Evolutionary conservation across 2,888 invertebrate genomes (phyloP), one percentile per base, ranked within the genome.

Genomic region (Amphipoea lucens): DNA sequence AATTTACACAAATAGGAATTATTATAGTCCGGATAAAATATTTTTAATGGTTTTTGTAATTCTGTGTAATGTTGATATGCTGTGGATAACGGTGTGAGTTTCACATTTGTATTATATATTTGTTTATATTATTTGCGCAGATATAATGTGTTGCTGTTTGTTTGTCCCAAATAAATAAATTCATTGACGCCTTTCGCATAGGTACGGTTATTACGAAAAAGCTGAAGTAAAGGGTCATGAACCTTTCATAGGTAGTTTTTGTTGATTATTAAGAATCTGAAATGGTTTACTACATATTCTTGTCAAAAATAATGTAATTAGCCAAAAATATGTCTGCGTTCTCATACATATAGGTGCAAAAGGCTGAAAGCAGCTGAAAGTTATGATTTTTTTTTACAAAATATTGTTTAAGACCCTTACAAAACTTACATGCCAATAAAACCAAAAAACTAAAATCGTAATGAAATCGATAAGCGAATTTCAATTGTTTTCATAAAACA

Each of bases 1-100:
- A 29, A 23, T 48, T 83, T 48, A 36, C n/a, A 63, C 40, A 51
- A 42, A 36, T 54, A n/a, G 12, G 2, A 60, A 57, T 45, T 76
- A 48, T 9, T 9, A 12, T 42, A 42, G 40, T 4, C 29, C 51
- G 45, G 63, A 29, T 62, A 6, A 62, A 36, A 20, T 51, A 75
- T 75, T 42, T 54, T 42, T 7, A 48, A n/a, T 60, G 6, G 23
- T 3, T 74, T 74, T 60, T 42, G 17, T 48, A 40, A 29, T n/a
- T n/a, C n/a, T n/a, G n/a, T n/a, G n/a, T n/a, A n/a, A n/a, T n/a
- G n/a, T n/a, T n/a, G n/a, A n/a, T n/a, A n/a, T n/a, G n/a, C n/a
- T n/a, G n/a, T n/a, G n/a, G n/a, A n/a, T n/a, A n/a, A n/a, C n/a
- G n/a, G n/a, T n/a, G n/a, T n/a, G n/a, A n/a, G n/a, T n/a, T n/a